Base-by-base conservation (phyloP, 37 sponge, comb jelly and placozoan species). In the Mnemiopsis leidyi region DNA sequence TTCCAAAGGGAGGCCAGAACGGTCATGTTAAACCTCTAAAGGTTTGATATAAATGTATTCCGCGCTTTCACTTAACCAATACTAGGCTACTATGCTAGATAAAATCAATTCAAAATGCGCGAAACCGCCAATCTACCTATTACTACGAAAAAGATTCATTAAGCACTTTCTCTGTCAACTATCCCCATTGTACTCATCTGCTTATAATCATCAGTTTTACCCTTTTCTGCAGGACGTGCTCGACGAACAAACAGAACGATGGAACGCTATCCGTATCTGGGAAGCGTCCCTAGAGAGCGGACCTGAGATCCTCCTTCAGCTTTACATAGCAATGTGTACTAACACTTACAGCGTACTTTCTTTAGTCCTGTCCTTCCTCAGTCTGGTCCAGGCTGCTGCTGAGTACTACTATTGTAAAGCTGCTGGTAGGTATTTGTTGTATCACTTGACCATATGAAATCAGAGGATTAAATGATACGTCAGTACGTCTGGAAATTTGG, bases 401-500 rank as follows among this genome's bases (percentile, higher is more conserved):
- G 75, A 71, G 75, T 71, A 71, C 75, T 71, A 71, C 20, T 71
- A 71, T 18, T 71, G 75, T 18, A 71, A 71, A 71, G 75, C 75
- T 71, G 7, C 25, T 5, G 75, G 75, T 71, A 71, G 20, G 7
- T n/a, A n/a, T n/a, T n/a, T n/a, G n/a, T n/a, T n/a, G n/a, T n/a
- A n/a, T n/a, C n/a, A n/a, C n/a, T n/a, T n/a, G n/a, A n/a, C n/a
- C n/a, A n/a, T n/a, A n/a, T n/a, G n/a, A n/a, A n/a, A n/a, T n/a
- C n/a, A n/a, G n/a, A n/a, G n/a, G n/a, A n/a, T n/a, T n/a, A n/a
- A n/a, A n/a, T n/a, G n/a, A n/a, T n/a, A n/a, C n/a, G n/a, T n/a
- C n/a, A n/a, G n/a, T n/a, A n/a, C n/a, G n/a, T n/a, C n/a, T n/a
- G n/a, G n/a, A n/a, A n/a, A n/a, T n/a, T n/a, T n/a, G n/a, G n/a